Conservation (phyloP, 2,113 vertebrate genomes). For the Isurus oxyrinchus region DNA sequence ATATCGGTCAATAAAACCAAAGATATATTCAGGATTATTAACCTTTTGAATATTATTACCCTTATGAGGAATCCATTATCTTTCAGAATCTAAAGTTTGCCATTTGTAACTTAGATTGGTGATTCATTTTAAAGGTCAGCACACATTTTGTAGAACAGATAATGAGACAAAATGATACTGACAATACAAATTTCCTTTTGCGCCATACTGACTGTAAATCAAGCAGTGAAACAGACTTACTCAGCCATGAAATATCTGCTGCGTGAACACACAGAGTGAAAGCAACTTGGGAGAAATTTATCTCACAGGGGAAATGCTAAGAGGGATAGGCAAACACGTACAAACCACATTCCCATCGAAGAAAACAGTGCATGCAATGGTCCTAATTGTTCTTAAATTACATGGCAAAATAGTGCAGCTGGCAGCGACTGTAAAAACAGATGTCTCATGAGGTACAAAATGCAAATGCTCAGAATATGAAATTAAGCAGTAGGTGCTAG, state of each 20-base stretch:
- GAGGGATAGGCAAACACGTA: neutral
- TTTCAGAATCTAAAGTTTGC: constrained; percentile 1
- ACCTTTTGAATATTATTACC: neutral
- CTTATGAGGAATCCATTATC: neutral
- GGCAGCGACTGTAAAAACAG: neutral
- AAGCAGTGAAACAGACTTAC: constrained; percentile 3
- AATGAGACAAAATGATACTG: constrained; percentile 12
- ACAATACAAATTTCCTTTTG: neutral
- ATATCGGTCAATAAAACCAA: neutral
- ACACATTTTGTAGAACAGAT: constrained; percentile 19
- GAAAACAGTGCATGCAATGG: neutral
- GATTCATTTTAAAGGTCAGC: neutral
- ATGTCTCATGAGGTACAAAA: neutral
- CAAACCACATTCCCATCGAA: neutral
- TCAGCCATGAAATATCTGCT: neutral
- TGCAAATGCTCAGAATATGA: neutral
- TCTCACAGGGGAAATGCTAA: neutral
- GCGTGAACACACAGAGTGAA: neutral
- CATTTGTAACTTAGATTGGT: neutral
- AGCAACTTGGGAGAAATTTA: neutral
- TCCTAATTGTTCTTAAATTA: neutral
- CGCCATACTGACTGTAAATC: constrained; percentile 22
- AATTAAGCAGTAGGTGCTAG: neutral
- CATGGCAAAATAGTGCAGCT: neutral
- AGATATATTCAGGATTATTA: constrained; percentile 15